Evolutionary conservation across 2,797 vertebrate genomes (phyloP).

Genomic region (Trematomus bernacchii): DNA sequence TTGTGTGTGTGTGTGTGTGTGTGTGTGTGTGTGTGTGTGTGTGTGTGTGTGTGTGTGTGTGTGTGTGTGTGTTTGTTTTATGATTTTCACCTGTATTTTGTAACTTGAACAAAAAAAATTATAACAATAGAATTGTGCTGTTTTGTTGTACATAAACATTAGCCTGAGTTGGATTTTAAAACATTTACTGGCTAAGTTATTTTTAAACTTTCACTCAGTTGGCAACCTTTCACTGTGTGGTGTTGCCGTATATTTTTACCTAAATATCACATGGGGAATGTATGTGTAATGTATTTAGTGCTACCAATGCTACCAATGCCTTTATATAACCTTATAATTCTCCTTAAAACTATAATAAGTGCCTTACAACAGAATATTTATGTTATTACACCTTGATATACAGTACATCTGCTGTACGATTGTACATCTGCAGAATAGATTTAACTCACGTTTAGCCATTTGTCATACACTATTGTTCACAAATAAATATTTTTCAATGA

Average conservation of each 20-base stretch:
- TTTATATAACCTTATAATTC: background rate
- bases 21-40: background rate
- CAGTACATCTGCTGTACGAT: background rate
- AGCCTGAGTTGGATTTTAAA: too few species aligned
- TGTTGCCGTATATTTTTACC: slow-evolving; percentile 6
- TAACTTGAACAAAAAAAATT: background rate
- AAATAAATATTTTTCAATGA: background rate
- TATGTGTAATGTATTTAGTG: background rate
- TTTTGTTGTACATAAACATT: background rate
- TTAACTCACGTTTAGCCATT: background rate
- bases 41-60: background rate
- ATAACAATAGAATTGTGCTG: background rate
- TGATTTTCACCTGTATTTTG: background rate
- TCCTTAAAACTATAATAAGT: background rate
- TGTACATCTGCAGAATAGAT: background rate
- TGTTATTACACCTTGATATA: background rate
- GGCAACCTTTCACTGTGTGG: background rate
- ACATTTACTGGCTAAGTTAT: background rate
- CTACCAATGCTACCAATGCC: background rate
- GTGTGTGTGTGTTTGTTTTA: background rate
- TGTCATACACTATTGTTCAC: background rate
- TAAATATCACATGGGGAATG: background rate
- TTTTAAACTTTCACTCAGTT: background rate
- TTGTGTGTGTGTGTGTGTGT: too few species aligned
- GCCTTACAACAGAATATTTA: background rate